Evolutionary conservation across 2,888 invertebrate species (phyloP).

Genomic region (Ellobium chinense): DNA sequence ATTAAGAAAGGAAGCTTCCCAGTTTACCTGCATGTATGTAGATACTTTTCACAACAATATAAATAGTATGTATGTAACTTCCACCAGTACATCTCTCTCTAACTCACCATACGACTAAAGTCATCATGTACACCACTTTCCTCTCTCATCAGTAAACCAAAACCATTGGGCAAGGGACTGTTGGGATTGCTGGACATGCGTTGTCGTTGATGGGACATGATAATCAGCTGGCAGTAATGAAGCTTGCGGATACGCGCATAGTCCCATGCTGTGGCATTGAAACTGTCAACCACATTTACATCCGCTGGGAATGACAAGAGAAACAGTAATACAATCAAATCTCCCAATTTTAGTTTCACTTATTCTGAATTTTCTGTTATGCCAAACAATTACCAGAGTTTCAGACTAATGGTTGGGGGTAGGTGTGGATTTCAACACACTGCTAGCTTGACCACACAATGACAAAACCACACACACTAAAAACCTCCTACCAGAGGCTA

Average conservation of each 20-base stretch:
- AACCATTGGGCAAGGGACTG: constrained; percentile 65
- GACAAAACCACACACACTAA: no score
- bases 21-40: no score
- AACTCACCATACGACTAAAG: constrained; percentile 51
- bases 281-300: constrained; percentile 70
- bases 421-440: background rate
- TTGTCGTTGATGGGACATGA: constrained; percentile 77
- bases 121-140: constrained; percentile 49
- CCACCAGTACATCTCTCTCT: no score
- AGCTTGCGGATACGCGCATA: constrained; percentile 76
- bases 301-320: constrained; percentile 66
- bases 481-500: no score
- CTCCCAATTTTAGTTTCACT: no score
- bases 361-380: no score
- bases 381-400: no score
- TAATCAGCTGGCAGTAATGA: constrained; percentile 78
- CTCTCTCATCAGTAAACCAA: constrained; percentile 47
- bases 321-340: background rate
- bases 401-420: no score
- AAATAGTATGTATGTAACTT: no score
- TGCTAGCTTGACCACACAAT: background rate
- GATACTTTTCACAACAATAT: no score
- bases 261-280: constrained; percentile 77
- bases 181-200: constrained; percentile 67
- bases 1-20: no score